Conservation (phyloP, 2,888 invertebrate species). For the Sinodicranocentrus sp. region DNA sequence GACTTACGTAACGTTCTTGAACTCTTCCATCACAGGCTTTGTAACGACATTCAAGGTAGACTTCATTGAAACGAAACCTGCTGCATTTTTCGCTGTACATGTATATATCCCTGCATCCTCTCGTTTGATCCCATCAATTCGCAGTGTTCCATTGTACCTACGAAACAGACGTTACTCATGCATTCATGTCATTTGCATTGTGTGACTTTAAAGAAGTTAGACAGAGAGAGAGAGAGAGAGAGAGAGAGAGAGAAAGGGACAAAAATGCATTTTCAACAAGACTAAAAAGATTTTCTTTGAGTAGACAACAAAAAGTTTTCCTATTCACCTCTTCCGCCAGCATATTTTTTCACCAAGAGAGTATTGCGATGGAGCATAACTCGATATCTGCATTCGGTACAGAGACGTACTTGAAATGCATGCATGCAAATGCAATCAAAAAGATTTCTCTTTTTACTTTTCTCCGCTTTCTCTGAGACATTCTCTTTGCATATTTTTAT, state of each 20-base stretch:
- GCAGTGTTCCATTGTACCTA: slow-evolving; percentile 83
- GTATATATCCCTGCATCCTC: slow-evolving; percentile 90
- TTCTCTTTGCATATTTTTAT: no score
- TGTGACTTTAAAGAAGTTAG: no score
- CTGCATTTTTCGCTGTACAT: slow-evolving; percentile 89
- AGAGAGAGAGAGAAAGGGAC: neutral
- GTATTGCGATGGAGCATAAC: no score
- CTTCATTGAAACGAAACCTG: slow-evolving; percentile 85
- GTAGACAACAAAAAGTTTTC: slow-evolving; percentile 1
- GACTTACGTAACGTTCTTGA: slow-evolving; percentile 84
- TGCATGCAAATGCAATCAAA: slow-evolving; percentile 63
- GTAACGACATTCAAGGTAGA: slow-evolving; percentile 87
- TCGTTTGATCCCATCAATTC: slow-evolving; percentile 85
- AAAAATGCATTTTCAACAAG: neutral
- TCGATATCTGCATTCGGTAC: neutral
- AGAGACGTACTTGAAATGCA: slow-evolving; percentile 28
- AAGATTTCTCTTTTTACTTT: slow-evolving; percentile 2
- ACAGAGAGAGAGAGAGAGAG: no score
- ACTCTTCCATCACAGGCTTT: slow-evolving; percentile 88
- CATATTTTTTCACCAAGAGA: no score
- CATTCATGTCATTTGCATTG: no score
- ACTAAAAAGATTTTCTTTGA: neutral
- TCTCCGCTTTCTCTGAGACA: neutral
- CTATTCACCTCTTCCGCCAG: neutral
- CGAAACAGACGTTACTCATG: no score